Conservation (phyloP, 2,797 vertebrate species). For the Leptodactylus fallax region DNA sequence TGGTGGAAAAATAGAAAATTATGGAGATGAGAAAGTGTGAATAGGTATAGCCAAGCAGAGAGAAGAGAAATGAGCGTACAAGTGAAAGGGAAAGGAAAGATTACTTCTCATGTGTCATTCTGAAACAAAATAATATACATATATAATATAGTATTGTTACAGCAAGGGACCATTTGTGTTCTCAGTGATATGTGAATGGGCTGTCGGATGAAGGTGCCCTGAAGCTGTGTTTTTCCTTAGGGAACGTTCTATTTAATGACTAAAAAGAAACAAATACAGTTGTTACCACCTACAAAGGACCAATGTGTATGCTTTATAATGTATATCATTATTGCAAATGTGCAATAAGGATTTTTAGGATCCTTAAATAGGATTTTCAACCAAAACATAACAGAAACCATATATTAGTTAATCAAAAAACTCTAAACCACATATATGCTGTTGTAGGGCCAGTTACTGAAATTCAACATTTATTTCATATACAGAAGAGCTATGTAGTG, state of each 20-base stretch:
- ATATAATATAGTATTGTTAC: slow-evolving; percentile 22
- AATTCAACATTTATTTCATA: too few relatives aligned
- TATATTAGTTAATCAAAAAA: too few relatives aligned
- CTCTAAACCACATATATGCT: too few relatives aligned
- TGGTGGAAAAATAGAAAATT: slow-evolving; percentile 48
- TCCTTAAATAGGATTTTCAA: too few relatives aligned
- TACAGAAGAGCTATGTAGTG: too few relatives aligned
- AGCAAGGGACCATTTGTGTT: neutral
- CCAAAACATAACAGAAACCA: too few relatives aligned
- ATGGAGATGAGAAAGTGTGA: slow-evolving; percentile 52
- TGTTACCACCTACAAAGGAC: neutral
- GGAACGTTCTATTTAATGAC: neutral
- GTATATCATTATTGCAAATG: neutral
- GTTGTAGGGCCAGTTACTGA: too few relatives aligned
- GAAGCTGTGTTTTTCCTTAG: neutral
- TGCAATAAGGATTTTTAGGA: too few relatives aligned
- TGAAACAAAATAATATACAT: slow-evolving; percentile 21
- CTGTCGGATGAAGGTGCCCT: neutral
- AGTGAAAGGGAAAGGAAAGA: slow-evolving; percentile 17
- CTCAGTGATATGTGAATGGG: slow-evolving; percentile 1
- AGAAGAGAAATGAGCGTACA: slow-evolving; percentile 17
- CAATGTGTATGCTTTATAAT: neutral
- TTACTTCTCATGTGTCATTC: slow-evolving; percentile 24
- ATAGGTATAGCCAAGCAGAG: slow-evolving; percentile 31
- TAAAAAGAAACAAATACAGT: neutral